Evolutionary conservation across 2,113 vertebrate genomes (phyloP).

Genomic region (Otis tarda): DNA sequence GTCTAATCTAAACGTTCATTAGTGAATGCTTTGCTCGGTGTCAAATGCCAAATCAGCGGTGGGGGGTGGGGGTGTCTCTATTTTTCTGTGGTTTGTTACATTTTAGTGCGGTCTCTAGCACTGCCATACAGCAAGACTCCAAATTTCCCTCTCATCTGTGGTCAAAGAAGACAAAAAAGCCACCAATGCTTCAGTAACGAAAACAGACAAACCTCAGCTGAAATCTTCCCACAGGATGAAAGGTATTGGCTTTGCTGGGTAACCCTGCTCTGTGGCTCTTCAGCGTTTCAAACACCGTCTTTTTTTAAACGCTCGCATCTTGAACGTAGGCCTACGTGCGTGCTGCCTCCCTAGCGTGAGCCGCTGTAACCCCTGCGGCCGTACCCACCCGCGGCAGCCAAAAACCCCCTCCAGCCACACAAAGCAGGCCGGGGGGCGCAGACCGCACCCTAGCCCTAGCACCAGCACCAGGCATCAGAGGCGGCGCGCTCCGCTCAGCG

Average conservation of each 20-base stretch:
- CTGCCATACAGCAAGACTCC: not conserved
- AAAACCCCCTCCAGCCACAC: not conserved
- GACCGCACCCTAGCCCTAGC: not conserved
- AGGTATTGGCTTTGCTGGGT: not conserved
- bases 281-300: not conserved
- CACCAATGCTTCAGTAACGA: not conserved
- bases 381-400: not conserved
- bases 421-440: not conserved
- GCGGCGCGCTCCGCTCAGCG: not conserved
- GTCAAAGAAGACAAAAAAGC: not conserved
- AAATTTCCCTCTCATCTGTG: not conserved
- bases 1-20: conserved; percentile 42
- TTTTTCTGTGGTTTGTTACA: not conserved
- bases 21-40: not conserved
- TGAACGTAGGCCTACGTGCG: not conserved
- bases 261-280: not conserved
- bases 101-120: not conserved
- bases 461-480: not conserved
- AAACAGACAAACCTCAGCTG: not conserved
- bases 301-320: not conserved
- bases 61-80: not conserved
- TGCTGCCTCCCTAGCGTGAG: not conserved
- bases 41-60: not conserved
- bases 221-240: not conserved
- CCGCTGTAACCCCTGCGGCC: not conserved